These are phyloP conservation scores for Chloromyia formosa DNA, from an alignment of 2,888 invertebrate genomes.

Conservation along the genomic window DNA sequence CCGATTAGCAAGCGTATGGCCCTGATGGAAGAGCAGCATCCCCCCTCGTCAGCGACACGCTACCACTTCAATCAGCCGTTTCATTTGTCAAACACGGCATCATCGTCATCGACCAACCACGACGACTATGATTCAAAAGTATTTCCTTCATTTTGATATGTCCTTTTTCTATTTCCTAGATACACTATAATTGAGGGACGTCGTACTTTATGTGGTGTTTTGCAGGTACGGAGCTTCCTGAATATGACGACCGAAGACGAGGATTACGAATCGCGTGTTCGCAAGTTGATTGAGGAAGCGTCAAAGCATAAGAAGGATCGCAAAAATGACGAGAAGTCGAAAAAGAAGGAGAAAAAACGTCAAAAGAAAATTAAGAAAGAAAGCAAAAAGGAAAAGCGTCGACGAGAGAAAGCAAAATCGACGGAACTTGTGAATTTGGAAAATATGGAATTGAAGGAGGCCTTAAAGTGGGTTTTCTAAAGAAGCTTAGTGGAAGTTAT, in stretches of 20 bases:
- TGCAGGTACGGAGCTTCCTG: constrained; percentile 74
- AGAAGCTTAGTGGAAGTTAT: not conserved
- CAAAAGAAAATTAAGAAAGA: constrained; percentile 65
- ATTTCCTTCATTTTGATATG: not conserved
- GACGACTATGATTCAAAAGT: constrained; percentile 35
- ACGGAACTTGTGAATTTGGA: constrained; percentile 71
- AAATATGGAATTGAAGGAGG: constrained; percentile 73
- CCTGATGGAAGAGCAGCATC: constrained; percentile 68
- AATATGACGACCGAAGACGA: constrained; percentile 84
- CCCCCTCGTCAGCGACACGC: constrained; percentile 56
- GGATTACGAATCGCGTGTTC: constrained; percentile 85
- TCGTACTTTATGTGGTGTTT: not conserved
- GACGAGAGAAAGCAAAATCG: constrained; percentile 70
- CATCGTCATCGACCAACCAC: constrained; percentile 55
- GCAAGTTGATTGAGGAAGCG: constrained; percentile 85
- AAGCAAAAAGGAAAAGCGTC: constrained; percentile 69
- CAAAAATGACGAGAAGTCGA: constrained; percentile 70
- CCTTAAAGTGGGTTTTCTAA: constrained; percentile 68
- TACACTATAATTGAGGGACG: not conserved
- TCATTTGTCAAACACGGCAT: constrained; percentile 60
- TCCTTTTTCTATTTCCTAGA: not conserved
- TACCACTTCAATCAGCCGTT: constrained; percentile 75
- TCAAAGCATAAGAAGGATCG: constrained; percentile 80
- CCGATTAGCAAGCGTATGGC: constrained; percentile 87
- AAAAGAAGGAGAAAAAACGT: constrained; percentile 64